These are phyloP conservation scores for Drosophila baimaii DNA, from an alignment of 1,140 invertebrate species.

Conservation along the genomic window DNA sequence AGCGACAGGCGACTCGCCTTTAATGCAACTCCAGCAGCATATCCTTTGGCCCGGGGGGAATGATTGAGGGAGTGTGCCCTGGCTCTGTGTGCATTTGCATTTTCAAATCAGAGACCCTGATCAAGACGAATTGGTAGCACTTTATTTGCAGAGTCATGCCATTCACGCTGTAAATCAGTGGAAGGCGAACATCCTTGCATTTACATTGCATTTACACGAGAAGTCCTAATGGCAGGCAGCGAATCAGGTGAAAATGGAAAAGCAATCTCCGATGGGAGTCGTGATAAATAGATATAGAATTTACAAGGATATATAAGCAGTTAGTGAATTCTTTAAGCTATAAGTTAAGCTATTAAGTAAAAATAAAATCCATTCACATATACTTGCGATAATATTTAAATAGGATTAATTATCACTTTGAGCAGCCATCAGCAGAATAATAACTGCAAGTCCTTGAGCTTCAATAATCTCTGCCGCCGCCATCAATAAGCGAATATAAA, in stretches of 20 bases:
- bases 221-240: conserved; percentile 4
- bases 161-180: conserved; percentile 50
- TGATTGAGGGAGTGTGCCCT: conserved; percentile 30
- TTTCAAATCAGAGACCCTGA: conserved; percentile 49
- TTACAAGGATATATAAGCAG: background rate
- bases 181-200: conserved; percentile 25
- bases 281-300: conserved; percentile 11
- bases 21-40: conserved; percentile 54
- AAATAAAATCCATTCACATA: background rate
- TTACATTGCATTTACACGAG: conserved; percentile 37
- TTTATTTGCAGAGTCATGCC: conserved; percentile 54
- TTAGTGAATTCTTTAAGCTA: background rate
- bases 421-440: background rate
- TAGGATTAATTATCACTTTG: conserved; percentile 3
- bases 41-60: conserved; percentile 21
- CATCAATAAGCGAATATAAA: conserved; percentile 7
- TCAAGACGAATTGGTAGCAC: conserved; percentile 54
- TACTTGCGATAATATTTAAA: conserved; percentile 2
- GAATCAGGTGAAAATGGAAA: conserved; percentile 19
- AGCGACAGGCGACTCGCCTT: conserved; percentile 65
- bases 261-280: conserved; percentile 17
- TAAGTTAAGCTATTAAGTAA: no score
- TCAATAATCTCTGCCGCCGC: conserved; percentile 13
- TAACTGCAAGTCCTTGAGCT: conserved; percentile 2
- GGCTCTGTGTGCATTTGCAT: conserved; percentile 59